Evolutionary conservation across 2,113 vertebrate species (phyloP), one percentile per base, ranked within the genome.

Genomic region (Paratilapia polleni): DNA sequence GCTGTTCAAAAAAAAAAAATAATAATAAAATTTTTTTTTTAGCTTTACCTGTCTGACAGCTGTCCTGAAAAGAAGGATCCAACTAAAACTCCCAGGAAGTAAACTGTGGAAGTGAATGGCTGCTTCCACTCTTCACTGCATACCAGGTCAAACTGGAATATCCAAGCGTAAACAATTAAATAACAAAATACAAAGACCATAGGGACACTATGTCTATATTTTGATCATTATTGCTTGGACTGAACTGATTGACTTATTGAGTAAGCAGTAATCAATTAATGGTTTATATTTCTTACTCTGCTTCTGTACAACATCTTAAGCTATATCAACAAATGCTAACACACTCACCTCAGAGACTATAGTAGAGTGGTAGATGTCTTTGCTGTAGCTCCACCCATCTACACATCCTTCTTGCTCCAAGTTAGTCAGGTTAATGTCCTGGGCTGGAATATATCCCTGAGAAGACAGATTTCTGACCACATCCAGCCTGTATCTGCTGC

Each of bases 1-100:
- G 36, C n/a, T 64, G 36, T n/a, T 43, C 24, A 66, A 66, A 43
- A 9, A 36, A n/a, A 7, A 13, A 66, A 68, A 47, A 24, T 19
- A 13, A 0, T 4, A 17, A n/a, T n/a, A n/a, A n/a, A n/a, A n/a
- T n/a, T n/a, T 57, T 43, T 58, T 61, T 49, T 66, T 28, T 8
- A 26, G 19, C 24, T 52, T 17, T 97, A 98, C 98, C 95, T 97
- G 96, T 98, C 97, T 89, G 97, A 97, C n/a, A 99, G 93, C 86
- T 97, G 97, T 79, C 97, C 98, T 0, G 97, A 97, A 70, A 97
- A 10, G 85, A 97, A 97, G 26, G 97, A 96, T 86, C 98, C 97
- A 12, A 95, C 0, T 76, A 99, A 91, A 78, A 97, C 96, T 2
- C 97, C 98, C 85, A 97, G 78, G 20, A 97, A 98, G 93, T 96